phyloP scores from a whole-genome alignment of 2,797 vertebrate genomes.

The Cetoscarus ocellatus region DNA sequence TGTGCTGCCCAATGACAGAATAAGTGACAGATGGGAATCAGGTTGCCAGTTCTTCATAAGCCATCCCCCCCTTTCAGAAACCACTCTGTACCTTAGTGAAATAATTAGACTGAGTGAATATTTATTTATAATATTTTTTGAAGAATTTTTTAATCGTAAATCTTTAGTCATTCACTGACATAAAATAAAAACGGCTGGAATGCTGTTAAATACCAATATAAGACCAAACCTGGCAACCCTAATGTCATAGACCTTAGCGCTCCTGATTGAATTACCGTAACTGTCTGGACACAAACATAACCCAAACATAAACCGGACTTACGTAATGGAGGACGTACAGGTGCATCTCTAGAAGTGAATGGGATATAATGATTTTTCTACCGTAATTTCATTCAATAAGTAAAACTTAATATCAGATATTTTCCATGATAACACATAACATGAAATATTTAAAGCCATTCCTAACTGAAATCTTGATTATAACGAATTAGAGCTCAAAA shows the following conservation, averaged over 20 bases:
- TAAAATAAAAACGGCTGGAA: not conserved
- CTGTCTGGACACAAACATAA: not conserved
- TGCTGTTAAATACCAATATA: not conserved
- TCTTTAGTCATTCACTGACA: accelerated
- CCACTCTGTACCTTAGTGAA: not conserved
- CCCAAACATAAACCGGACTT: not conserved
- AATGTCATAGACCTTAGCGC: not conserved
- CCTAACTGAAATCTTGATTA: too few relatives aligned
- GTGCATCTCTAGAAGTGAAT: too few relatives aligned
- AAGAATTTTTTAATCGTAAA: too few relatives aligned
- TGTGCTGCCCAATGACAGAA: slow-evolving; percentile 67
- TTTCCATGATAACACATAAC: too few relatives aligned
- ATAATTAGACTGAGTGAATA: too few relatives aligned
- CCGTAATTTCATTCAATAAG: too few relatives aligned
- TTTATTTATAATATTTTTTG: too few relatives aligned
- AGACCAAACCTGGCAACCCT: slow-evolving; percentile 51
- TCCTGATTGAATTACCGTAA: slow-evolving; percentile 6
- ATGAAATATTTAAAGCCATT: too few relatives aligned
- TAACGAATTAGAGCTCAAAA: too few relatives aligned
- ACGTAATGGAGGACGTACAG: not conserved
- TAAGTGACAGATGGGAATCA: slow-evolving; percentile 58
- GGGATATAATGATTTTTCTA: too few relatives aligned
- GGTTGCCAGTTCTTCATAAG: slow-evolving; percentile 62
- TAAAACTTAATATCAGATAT: too few relatives aligned
- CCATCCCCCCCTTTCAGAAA: not conserved